Base-by-base conservation (phyloP, 2,113 vertebrate genomes). In the Seriola rivoliana region DNA sequence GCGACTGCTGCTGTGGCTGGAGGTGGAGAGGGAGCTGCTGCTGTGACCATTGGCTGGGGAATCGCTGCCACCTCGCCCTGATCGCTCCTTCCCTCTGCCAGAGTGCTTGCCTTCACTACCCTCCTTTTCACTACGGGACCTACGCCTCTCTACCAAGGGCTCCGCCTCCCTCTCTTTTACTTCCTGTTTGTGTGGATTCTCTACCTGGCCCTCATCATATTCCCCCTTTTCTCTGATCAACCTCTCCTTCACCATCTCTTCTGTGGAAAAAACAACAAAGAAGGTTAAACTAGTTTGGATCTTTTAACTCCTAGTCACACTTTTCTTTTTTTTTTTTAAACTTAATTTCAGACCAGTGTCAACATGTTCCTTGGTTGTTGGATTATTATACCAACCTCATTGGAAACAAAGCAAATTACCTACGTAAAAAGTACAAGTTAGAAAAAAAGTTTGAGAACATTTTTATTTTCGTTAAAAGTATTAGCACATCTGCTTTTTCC, bases 201-300 rank as follows among this genome's bases (percentile, higher is more conserved):
- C 97, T 91, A 93, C 94, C 94, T 97, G 96, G 59, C 96, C 95
- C 93, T 97, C 96, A 88, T 94, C 95, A 94, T 96, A 96, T 91
- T 97, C 96, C 91, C 94, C 96, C 91, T 95, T 96, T 88, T 99
- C 97, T 95, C 96, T 97, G 92, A 94, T 94, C 90, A 95, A 90
- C 91, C 96, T 95, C 87, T 98, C 97, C 87, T 93, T 94, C 88
- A 95, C 95, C 93, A 97, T 95, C 92, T 98, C 97, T 94, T 99
- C 98, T 99, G 95, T 63, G 82, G 87, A 42, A 42, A 8, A 42
- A 2, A 42, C 8, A 42, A 8, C 2, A 42, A 42, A 42, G 40
- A 42, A 42, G 5, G 8, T 4, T 38, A 38, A 38, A 38, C 38
- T 29, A 29, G 29, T 29, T 29, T 29, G 29, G 29, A 29, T 29